Conservation (phyloP, 1,140 invertebrate species). For the Spodoptera frugiperda region DNA sequence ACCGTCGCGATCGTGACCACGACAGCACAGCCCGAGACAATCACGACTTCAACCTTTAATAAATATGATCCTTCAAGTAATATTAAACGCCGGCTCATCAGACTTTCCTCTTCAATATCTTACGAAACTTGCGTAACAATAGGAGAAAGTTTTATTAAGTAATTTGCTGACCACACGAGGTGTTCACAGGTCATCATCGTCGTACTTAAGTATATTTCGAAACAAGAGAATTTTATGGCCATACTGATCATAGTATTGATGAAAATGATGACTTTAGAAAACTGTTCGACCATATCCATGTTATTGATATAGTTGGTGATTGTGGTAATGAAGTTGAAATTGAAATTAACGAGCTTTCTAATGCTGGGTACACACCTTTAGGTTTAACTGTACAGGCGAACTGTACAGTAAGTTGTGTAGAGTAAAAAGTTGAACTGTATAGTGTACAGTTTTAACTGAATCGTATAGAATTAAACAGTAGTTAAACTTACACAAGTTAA, state of each 20-base stretch:
- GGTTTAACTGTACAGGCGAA: too few species aligned
- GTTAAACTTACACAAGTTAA: too few species aligned
- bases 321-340: not conserved
- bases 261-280: constrained; percentile 1
- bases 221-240: not conserved
- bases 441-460: too few species aligned
- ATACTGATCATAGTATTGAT: constrained; percentile 1
- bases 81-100: not conserved
- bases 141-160: constrained; percentile 26
- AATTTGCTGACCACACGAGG: constrained; percentile 4
- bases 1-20: too few species aligned
- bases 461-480: too few species aligned
- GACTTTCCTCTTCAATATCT: constrained; percentile 1
- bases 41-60: not conserved
- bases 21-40: not conserved
- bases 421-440: too few species aligned
- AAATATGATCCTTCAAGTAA: constrained; percentile 5
- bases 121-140: not conserved
- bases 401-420: too few species aligned
- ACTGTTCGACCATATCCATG: not conserved
- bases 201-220: constrained; percentile 11
- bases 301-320: not conserved
- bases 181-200: not conserved
- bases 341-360: constrained; percentile 10
- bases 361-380: too few species aligned